A percentile compares a stretch with the other conserved stretches of the same genome.
phyloP scores from a whole-genome alignment of 2,888 invertebrate genomes.

The Steinernema carpocapsae region DNA sequence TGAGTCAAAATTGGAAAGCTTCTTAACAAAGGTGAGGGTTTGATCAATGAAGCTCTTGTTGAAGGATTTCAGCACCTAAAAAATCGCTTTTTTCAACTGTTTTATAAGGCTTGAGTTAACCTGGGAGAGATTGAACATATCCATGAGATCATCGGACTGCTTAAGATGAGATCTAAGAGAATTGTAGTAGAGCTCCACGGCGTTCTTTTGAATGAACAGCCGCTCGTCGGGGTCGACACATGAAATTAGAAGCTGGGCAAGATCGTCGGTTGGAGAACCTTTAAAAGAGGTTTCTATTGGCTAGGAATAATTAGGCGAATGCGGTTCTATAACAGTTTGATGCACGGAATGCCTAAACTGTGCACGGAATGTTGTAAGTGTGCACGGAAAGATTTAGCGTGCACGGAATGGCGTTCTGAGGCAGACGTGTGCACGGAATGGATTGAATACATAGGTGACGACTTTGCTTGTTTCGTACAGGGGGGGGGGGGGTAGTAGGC shows the following conservation, averaged over 20 bases:
- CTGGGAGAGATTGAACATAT: not conserved
- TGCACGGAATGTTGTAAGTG: no score
- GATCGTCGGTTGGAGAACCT: constrained; percentile 27
- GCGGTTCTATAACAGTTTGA: not conserved
- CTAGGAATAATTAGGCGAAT: not conserved
- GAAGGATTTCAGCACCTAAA: constrained; percentile 4
- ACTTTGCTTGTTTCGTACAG: no score
- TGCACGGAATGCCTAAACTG: not conserved
- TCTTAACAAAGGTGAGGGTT: not conserved
- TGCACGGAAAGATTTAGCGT: no score
- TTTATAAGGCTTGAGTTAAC: not conserved
- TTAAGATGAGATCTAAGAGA: not conserved
- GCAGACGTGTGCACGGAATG: no score
- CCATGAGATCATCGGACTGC: constrained; percentile 3
- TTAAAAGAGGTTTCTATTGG: not conserved
- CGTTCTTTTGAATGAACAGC: constrained; percentile 3
- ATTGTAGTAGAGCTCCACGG: constrained; percentile 24
- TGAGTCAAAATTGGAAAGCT: not conserved
- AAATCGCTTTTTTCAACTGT: not conserved
- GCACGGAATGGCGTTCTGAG: no score
- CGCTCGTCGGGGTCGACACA: constrained; percentile 19
- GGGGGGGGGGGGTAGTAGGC: no score
- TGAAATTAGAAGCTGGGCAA: constrained; percentile 3
- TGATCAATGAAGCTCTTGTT: constrained; percentile 11
- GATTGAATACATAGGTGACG: no score